These are phyloP conservation scores for Datnioides undecimradiatus DNA, from an alignment of 2,113 vertebrate genomes.

Conservation along the genomic window DNA sequence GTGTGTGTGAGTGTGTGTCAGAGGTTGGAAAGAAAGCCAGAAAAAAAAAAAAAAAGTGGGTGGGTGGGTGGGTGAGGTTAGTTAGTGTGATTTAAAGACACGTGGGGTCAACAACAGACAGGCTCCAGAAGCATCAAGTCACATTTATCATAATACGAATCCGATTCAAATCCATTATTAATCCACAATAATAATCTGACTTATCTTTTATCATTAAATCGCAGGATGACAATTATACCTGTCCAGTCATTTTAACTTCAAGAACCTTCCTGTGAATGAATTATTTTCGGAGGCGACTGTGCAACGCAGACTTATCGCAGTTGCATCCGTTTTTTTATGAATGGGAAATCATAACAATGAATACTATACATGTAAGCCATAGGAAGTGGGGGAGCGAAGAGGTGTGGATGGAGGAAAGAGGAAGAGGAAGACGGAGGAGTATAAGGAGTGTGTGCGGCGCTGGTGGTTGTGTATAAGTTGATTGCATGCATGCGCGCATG, in stretches of 20 bases:
- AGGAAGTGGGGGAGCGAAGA: constrained; percentile 7
- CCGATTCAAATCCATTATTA: no score
- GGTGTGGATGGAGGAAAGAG: not conserved
- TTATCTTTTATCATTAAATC: not conserved
- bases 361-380: constrained; percentile 46
- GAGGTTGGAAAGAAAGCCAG: not conserved
- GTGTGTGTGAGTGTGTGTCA: constrained; percentile 30
- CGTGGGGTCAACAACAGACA: constrained; percentile 45
- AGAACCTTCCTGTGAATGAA: not conserved
- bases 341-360: constrained; percentile 69
- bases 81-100: constrained; percentile 60
- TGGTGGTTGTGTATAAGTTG: constrained; percentile 24
- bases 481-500: constrained; percentile 19
- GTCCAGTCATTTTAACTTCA: not conserved
- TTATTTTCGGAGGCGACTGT: constrained; percentile 4
- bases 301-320: constrained; percentile 11
- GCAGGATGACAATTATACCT: not conserved
- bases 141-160: not conserved
- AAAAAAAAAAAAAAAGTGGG: no score
- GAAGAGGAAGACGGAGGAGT: constrained; percentile 14
- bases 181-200: not conserved
- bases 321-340: constrained; percentile 75
- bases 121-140: constrained; percentile 19
- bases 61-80: constrained; percentile 38
- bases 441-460: constrained; percentile 2